Percentiles rank a stretch among this genome's conserved stretches.
Conservation (phyloP, 2,797 vertebrate species). For the Gambusia yucatana region DNA sequence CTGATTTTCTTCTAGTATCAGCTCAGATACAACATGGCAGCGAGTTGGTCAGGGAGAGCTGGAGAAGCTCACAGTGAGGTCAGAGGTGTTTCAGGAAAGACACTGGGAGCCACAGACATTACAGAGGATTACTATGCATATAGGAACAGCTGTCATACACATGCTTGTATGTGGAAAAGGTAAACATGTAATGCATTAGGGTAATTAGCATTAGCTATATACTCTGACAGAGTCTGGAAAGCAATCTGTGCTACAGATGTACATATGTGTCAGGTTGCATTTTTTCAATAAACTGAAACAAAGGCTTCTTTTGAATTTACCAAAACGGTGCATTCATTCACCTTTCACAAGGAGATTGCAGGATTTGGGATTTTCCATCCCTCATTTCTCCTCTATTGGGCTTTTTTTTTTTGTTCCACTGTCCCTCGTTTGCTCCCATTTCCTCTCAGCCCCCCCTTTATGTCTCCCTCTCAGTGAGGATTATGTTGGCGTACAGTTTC, state of each 20-base stretch:
- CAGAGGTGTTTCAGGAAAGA: constrained; percentile 55
- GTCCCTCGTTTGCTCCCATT: constrained; percentile 21
- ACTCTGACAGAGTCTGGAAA: not conserved
- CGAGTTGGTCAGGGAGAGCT: constrained; percentile 6
- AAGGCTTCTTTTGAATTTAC: constrained; percentile 47
- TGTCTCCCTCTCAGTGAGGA: constrained; percentile 43
- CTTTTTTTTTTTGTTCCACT: not conserved
- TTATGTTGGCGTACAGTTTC: constrained; percentile 66
- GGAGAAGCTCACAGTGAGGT: constrained; percentile 43
- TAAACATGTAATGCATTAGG: constrained; percentile 21
- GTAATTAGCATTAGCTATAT: not conserved
- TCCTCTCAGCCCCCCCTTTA: constrained; percentile 10
- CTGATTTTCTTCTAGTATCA: not conserved
- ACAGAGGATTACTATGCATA: constrained; percentile 66
- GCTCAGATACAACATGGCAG: not conserved
- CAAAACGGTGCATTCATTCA: not conserved
- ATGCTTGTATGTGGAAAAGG: constrained; percentile 39
- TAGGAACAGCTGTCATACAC: constrained; percentile 67
- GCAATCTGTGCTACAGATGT: constrained; percentile 32
- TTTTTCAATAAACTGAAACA: constrained; percentile 81
- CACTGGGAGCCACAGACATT: constrained; percentile 69
- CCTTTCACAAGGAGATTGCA: not conserved
- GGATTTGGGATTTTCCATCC: constrained; percentile 6
- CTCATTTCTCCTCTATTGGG: constrained; percentile 13
- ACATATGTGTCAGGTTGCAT: constrained; percentile 63